phyloP scores from a whole-genome alignment of 1,140 invertebrate genomes.

The Zaprionus tsacasi region DNA sequence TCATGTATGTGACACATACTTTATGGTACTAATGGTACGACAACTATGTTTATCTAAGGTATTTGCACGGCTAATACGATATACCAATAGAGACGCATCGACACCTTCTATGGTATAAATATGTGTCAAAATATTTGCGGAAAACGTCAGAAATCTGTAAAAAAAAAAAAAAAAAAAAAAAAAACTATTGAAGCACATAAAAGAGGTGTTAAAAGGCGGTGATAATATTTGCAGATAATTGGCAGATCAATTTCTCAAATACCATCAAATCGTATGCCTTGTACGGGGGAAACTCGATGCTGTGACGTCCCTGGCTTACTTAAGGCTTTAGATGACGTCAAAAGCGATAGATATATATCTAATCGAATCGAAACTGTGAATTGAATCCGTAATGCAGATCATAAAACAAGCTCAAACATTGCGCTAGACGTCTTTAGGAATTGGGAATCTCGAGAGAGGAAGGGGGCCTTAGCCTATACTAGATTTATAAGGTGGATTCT shows the following conservation, averaged over 20 bases:
- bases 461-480: neutral
- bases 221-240: constrained; percentile 66
- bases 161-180: neutral
- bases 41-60: constrained; percentile 17
- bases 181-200: constrained; percentile 31
- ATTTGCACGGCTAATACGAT: constrained; percentile 6
- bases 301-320: constrained; percentile 58
- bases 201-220: constrained; percentile 43
- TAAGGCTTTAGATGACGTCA: constrained; percentile 35
- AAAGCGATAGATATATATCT: neutral
- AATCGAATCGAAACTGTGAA: constrained; percentile 26
- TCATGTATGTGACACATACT: constrained; percentile 13
- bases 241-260: constrained; percentile 36
- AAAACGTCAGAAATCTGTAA: constrained; percentile 12
- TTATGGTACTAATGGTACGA: constrained; percentile 11
- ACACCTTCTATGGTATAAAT: constrained; percentile 53
- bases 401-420: constrained; percentile 26
- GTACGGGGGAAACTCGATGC: neutral
- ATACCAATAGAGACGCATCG: constrained; percentile 18
- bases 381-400: constrained; percentile 32
- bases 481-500: constrained; percentile 17
- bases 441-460: neutral
- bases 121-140: constrained; percentile 26
- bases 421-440: constrained; percentile 19
- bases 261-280: constrained; percentile 4